These are phyloP conservation scores for Rhagophthalmus giganteus DNA, from an alignment of 2,888 invertebrate genomes.

Conservation along the genomic window DNA sequence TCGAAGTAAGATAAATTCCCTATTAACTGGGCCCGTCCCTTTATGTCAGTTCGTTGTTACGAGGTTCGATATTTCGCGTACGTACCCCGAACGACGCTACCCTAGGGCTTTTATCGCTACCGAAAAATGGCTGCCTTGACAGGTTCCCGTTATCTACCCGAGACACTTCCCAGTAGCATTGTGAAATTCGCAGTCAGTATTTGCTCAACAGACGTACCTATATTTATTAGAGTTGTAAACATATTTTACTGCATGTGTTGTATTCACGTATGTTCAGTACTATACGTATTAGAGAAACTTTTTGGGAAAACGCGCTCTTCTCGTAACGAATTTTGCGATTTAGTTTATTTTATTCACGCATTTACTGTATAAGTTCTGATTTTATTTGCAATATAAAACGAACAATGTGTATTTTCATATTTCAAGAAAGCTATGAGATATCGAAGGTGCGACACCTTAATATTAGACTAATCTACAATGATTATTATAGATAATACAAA, in stretches of 20 bases:
- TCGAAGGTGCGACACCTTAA: too few relatives aligned
- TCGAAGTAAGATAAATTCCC: conserved; percentile 14
- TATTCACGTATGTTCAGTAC: conserved; percentile 16
- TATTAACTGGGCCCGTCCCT: conserved; percentile 4
- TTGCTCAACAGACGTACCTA: conserved; percentile 22
- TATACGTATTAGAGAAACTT: too few relatives aligned
- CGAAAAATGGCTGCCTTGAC: conserved; percentile 27
- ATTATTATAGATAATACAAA: too few relatives aligned
- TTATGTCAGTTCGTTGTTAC: conserved; percentile 17
- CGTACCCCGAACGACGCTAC: conserved; percentile 17
- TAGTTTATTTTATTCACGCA: too few relatives aligned
- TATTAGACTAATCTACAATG: too few relatives aligned
- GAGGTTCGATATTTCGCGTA: conserved; percentile 17
- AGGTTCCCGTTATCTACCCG: conserved; percentile 24
- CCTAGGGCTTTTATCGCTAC: conserved; percentile 24
- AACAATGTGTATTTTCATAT: too few relatives aligned
- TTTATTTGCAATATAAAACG: too few relatives aligned
- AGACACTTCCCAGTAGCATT: conserved; percentile 22
- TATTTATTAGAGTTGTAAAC: conserved; percentile 25
- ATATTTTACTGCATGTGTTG: conserved; percentile 19
- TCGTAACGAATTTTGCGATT: too few relatives aligned
- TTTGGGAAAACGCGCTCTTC: too few relatives aligned
- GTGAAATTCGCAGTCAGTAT: conserved; percentile 19
- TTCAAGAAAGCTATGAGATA: too few relatives aligned
- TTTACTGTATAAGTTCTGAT: too few relatives aligned